Evolutionary conservation across 2,113 vertebrate species (phyloP), one percentile per base, ranked within the genome.

Genomic region (Cryptomyrus ogoouensis): DNA sequence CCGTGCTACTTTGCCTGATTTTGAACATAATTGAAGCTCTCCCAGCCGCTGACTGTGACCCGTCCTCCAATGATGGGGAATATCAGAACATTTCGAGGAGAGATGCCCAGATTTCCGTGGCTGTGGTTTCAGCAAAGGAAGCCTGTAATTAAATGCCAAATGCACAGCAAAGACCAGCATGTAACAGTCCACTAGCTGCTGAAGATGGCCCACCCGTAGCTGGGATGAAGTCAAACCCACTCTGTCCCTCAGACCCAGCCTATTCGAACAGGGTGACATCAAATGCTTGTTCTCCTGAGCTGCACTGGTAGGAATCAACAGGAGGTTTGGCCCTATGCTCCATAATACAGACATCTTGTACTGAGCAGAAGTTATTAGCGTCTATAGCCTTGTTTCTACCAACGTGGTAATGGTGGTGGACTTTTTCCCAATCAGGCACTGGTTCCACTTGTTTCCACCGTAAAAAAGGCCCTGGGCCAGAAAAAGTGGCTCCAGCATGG

Each of bases 1-100:
- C 85, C 4, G 49, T 94, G 94, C 94, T 93, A 94, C 95, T 96
- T 93, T 91, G 91, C 84, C 91, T 50, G 93, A 95, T 96, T 96
- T 94, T 93, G 94, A 94, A 95, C 93, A 93, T 95, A 96, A 96
- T 96, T 96, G 44, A 80, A 80, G 44, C 83, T 84, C 39, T n/a
- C 90, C 15, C 83, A 90, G 89, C 90, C 88, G 52, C 91, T 92
- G 89, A 46, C 92, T 93, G 5, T 87, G 87, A 91, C 85, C 77
- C 50, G 35, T 85, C 89, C 91, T 90, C 4, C 91, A 91, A 94
- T 95, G 93, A 87, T 90, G 91, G 88, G 53, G 31, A 77, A 91
- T 92, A 94, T 94, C 3, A 19, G 91, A 90, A 44, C 1, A 90
- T 90, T 88, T 91, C 53, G 90, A 91, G 90, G 19, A 86, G 62